These are phyloP conservation scores for Anhinga anhinga DNA, from an alignment of 2,113 vertebrate genomes.

Conservation along the genomic window DNA sequence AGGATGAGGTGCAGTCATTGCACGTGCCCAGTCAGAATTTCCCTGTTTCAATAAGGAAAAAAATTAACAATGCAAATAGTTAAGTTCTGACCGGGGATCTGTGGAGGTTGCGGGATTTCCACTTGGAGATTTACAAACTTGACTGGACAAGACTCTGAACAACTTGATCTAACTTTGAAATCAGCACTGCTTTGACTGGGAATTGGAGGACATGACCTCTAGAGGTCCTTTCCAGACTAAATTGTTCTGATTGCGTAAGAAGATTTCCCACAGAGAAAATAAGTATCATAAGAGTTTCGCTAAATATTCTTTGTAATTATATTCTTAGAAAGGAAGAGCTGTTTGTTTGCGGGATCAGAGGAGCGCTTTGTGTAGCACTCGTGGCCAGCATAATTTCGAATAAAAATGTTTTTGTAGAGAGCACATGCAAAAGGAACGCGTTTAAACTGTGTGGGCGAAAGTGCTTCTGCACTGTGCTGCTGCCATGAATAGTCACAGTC, in stretches of 20 bases:
- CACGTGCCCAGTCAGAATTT: no score
- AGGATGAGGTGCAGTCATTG: neutral
- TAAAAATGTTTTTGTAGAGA: neutral
- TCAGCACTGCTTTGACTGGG: neutral
- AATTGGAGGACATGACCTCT: neutral
- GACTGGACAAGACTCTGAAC: neutral
- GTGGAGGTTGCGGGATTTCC: neutral
- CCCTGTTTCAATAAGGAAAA: neutral
- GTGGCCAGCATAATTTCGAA: neutral
- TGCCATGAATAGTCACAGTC: neutral
- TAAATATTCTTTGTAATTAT: neutral
- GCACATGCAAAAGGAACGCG: neutral
- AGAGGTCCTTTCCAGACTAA: constrained; percentile 4
- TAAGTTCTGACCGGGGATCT: neutral
- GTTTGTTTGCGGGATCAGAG: neutral
- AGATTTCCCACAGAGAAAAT: neutral
- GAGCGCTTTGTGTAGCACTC: neutral
- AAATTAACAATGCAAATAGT: neutral
- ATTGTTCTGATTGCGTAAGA: neutral
- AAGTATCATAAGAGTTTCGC: neutral
- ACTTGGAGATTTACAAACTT: neutral
- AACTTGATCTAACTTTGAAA: neutral
- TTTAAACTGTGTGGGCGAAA: neutral
- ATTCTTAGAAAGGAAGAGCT: neutral
- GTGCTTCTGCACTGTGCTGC: neutral